Conservation (phyloP, 2,797 vertebrate genomes). For the Notamacropus eugenii region DNA sequence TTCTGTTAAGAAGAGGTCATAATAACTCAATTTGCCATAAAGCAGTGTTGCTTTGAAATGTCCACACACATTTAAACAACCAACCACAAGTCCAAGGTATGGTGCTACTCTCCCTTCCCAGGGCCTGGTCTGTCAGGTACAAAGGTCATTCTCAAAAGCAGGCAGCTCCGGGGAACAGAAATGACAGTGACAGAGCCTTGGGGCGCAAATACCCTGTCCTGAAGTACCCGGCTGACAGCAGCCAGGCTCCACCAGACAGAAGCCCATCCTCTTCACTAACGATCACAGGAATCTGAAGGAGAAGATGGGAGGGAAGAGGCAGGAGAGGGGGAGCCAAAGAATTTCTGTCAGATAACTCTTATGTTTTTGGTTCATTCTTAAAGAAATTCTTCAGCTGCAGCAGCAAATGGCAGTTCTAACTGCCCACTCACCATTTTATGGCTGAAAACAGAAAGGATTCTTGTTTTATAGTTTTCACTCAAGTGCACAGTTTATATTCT, state of each 20-base stretch:
- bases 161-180: slow-evolving; percentile 76
- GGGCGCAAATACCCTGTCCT: slow-evolving; percentile 77
- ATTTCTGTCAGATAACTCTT: slow-evolving; percentile 69
- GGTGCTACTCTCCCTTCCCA: slow-evolving; percentile 58
- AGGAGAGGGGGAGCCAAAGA: slow-evolving; percentile 62
- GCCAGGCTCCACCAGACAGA: slow-evolving; percentile 75
- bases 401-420: slow-evolving; percentile 38
- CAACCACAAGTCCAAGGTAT: slow-evolving; percentile 42
- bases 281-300: slow-evolving; percentile 77
- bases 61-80: slow-evolving; percentile 62
- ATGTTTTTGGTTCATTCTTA: neutral
- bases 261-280: slow-evolving; percentile 80
- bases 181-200: slow-evolving; percentile 74
- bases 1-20: slow-evolving; percentile 50
- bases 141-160: slow-evolving; percentile 80
- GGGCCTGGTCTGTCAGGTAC: slow-evolving; percentile 72
- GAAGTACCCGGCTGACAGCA: slow-evolving; percentile 80
- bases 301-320: slow-evolving; percentile 47
- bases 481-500: slow-evolving; percentile 18
- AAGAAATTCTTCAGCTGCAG: neutral
- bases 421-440: neutral
- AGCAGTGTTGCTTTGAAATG: slow-evolving; percentile 48
- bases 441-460: neutral
- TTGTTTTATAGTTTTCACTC: neutral
- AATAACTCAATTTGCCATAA: slow-evolving; percentile 19